Evolutionary conservation across 2,888 invertebrate species (phyloP).

Genomic region (Atethmia centrago): DNA sequence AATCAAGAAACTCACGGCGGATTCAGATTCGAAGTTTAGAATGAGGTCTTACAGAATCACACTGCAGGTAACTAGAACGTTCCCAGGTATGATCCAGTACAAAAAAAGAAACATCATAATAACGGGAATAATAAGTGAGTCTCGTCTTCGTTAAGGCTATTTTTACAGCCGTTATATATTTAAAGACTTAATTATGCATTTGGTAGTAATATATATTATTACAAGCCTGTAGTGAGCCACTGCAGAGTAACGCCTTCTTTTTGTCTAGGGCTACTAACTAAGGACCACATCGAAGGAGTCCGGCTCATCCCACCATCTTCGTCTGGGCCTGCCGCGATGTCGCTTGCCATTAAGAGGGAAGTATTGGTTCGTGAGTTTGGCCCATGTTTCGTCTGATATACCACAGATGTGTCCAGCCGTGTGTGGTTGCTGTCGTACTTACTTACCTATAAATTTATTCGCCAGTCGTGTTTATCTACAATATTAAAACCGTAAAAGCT

Average conservation of each 20-base stretch:
- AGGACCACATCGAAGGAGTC: not conserved
- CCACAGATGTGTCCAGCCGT: not conserved
- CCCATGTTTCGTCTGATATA: not conserved
- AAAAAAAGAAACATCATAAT: too few relatives aligned
- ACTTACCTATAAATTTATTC: not conserved
- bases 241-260: not conserved
- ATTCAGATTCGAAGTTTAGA: too few relatives aligned
- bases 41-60: too few relatives aligned
- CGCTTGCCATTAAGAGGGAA: not conserved
- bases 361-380: not conserved
- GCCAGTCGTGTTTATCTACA: not conserved
- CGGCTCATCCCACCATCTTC: not conserved
- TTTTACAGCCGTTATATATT: too few relatives aligned
- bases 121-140: too few relatives aligned
- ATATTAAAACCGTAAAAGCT: not conserved
- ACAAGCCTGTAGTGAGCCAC: not conserved
- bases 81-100: too few relatives aligned
- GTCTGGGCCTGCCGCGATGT: not conserved
- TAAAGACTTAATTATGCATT: too few relatives aligned
- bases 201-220: not conserved
- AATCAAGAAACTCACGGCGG: too few relatives aligned
- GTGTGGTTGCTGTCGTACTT: not conserved
- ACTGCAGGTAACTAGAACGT: too few relatives aligned
- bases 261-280: not conserved
- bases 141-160: too few relatives aligned